These are phyloP conservation scores for Hippocampus mohnikei DNA, from an alignment of 2,113 vertebrate genomes.

Conservation along the genomic window DNA sequence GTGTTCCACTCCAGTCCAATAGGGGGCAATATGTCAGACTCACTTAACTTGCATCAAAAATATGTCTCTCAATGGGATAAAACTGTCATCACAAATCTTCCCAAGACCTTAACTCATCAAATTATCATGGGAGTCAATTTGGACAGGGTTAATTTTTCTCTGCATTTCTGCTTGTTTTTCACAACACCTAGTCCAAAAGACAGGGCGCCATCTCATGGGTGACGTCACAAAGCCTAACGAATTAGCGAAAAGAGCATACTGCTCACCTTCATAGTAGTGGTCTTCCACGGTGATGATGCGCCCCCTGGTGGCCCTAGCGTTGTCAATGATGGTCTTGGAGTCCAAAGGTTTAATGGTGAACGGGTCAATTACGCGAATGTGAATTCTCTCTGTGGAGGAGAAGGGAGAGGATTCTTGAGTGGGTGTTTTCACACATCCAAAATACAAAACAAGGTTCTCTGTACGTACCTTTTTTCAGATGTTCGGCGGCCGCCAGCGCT, in stretches of 20 bases:
- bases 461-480: slow-evolving; percentile 85
- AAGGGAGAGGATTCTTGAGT: neutral
- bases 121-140: too few species aligned
- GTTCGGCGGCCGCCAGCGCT: slow-evolving; percentile 84
- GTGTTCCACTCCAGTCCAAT: neutral
- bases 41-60: too few species aligned
- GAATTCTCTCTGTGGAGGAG: slow-evolving; percentile 78
- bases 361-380: slow-evolving; percentile 84
- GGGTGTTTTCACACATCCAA: too few species aligned
- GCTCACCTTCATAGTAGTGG: slow-evolving; percentile 89
- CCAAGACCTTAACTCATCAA: too few species aligned
- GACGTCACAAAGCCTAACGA: too few species aligned
- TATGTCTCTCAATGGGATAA: too few species aligned
- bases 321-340: slow-evolving; percentile 84
- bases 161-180: too few species aligned
- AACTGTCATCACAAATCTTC: too few species aligned
- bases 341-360: slow-evolving; percentile 96
- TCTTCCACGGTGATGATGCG: slow-evolving; percentile 93
- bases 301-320: slow-evolving; percentile 81
- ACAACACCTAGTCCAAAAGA: neutral
- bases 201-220: too few species aligned
- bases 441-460: neutral
- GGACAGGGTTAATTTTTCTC: too few species aligned
- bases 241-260: neutral
- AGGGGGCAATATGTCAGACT: neutral